Evolutionary conservation across 2,888 invertebrate genomes (phyloP).

Genomic region (Nysson spinosus): DNA sequence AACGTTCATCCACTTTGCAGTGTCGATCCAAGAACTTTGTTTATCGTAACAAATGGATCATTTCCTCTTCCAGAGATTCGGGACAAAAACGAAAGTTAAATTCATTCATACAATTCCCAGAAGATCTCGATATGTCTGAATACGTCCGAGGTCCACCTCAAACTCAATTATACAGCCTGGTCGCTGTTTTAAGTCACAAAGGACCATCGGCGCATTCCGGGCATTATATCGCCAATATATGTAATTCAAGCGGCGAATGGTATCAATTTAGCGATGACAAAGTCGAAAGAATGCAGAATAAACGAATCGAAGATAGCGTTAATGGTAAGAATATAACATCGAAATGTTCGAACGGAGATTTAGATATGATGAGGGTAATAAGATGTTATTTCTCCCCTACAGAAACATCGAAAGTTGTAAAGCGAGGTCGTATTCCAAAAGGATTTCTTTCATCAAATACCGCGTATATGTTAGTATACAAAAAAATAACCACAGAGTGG

Average conservation of each 20-base stretch:
- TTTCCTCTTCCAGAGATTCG: constrained; percentile 76
- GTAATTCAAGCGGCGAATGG: constrained; percentile 79
- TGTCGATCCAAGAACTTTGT: too few species aligned
- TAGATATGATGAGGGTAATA: not conserved
- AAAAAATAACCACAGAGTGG: constrained; percentile 56
- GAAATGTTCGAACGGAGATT: not conserved
- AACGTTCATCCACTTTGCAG: not conserved
- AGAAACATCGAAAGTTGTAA: constrained; percentile 69
- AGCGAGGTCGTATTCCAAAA: constrained; percentile 75
- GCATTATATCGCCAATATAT: constrained; percentile 81
- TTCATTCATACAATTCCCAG: constrained; percentile 81
- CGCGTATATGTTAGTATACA: constrained; percentile 83
- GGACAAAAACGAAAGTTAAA: constrained; percentile 81
- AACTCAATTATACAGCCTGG: constrained; percentile 79
- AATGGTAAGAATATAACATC: constrained; percentile 57
- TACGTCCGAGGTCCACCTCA: constrained; percentile 72
- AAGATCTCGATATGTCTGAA: constrained; percentile 80
- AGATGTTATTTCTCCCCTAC: constrained; percentile 18
- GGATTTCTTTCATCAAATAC: constrained; percentile 79
- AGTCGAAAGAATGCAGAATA: constrained; percentile 76
- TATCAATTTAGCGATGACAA: constrained; percentile 83
- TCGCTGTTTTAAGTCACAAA: constrained; percentile 83
- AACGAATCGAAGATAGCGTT: constrained; percentile 73
- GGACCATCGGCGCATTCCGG: constrained; percentile 83
- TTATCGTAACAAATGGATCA: not conserved